Percentiles rank a stretch among this genome's conserved stretches.
Evolutionary conservation across 2,888 invertebrate species (phyloP).

Genomic region (Sphaeridia pumilis): DNA sequence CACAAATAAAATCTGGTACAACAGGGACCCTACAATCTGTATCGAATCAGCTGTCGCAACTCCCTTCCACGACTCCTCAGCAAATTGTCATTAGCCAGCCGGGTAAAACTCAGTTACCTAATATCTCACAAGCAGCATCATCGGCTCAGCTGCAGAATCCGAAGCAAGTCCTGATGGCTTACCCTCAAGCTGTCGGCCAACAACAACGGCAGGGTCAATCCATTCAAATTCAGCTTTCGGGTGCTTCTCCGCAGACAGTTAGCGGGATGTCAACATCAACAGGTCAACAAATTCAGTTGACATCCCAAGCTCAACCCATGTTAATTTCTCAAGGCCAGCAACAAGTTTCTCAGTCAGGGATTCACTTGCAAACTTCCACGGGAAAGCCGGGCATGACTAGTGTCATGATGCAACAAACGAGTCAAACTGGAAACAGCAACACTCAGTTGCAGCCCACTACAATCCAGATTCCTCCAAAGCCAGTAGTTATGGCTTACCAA

Average conservation of each 20-base stretch:
- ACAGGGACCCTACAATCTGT: background rate
- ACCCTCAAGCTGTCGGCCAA: slow-evolving; percentile 14
- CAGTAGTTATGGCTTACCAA: background rate
- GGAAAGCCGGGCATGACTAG: slow-evolving; percentile 10
- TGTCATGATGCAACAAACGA: no score
- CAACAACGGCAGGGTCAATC: slow-evolving; percentile 10
- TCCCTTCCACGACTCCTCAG: slow-evolving; percentile 4
- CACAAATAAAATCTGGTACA: background rate
- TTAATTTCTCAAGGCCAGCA: slow-evolving; percentile 7
- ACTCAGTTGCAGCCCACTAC: no score
- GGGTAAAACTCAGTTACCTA: background rate
- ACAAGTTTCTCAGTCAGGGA: background rate
- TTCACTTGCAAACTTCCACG: background rate
- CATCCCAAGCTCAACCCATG: background rate
- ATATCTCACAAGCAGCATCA: background rate
- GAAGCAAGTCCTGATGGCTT: slow-evolving; percentile 14
- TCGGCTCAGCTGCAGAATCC: slow-evolving; percentile 11
- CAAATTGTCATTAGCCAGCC: slow-evolving; percentile 3
- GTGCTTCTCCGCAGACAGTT: slow-evolving; percentile 14
- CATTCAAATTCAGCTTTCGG: slow-evolving; percentile 23
- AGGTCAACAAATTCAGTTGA: slow-evolving; percentile 1
- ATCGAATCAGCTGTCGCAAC: background rate
- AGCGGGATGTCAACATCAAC: slow-evolving; percentile 3
- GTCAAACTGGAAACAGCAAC: no score
- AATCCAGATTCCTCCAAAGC: background rate